phyloP scores from a whole-genome alignment of 2,113 vertebrate genomes.

The Alethe diademata region DNA sequence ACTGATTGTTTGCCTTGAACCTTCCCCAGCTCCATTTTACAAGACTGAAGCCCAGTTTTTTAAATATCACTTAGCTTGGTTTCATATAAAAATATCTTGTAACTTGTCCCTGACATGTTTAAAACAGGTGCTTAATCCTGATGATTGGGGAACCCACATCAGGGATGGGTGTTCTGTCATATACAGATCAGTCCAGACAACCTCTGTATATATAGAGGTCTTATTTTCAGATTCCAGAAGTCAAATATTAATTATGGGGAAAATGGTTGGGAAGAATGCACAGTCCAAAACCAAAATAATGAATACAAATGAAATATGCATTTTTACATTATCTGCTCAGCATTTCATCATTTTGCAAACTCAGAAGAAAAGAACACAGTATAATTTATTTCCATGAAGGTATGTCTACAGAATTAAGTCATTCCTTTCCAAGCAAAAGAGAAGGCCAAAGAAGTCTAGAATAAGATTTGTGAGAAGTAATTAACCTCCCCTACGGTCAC shows the following conservation, averaged over 20 bases:
- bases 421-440: neutral
- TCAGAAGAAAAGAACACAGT: neutral
- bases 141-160: neutral
- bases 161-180: accelerated
- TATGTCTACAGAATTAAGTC: neutral
- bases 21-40: neutral
- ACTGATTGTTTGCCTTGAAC: neutral
- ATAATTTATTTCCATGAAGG: neutral
- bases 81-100: neutral
- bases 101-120: neutral
- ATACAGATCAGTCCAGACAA: neutral
- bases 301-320: neutral
- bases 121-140: too few species aligned
- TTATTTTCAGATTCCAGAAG: neutral
- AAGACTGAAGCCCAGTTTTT: neutral
- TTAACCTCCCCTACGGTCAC: neutral
- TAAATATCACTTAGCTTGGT: neutral
- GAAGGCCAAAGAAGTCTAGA: neutral
- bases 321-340: neutral
- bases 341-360: neutral
- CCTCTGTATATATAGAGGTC: neutral
- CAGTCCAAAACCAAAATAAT: neutral
- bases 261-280: accelerated
- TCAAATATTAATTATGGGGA: neutral
- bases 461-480: neutral